phyloP scores from a whole-genome alignment of 2,113 vertebrate species.

The Neopipo cinnamomea region DNA sequence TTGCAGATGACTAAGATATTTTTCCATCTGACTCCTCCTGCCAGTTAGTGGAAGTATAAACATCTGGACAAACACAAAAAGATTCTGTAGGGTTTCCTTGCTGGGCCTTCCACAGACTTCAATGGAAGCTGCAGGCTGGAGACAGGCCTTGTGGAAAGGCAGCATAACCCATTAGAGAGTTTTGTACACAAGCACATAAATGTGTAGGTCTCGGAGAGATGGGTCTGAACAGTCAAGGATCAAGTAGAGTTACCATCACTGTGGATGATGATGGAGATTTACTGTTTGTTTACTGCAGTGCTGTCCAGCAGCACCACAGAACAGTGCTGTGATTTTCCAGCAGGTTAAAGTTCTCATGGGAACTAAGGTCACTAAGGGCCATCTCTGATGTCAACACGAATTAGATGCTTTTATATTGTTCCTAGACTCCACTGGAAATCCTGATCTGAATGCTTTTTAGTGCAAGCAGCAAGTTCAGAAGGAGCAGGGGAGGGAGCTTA shows the following conservation, averaged over 20 bases:
- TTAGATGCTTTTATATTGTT: neutral
- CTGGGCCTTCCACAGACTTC: neutral
- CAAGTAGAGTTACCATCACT: neutral
- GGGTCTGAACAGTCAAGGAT: neutral
- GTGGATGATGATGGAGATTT: neutral
- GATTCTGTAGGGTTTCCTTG: neutral
- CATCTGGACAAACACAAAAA: neutral
- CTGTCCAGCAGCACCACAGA: neutral
- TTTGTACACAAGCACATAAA: neutral
- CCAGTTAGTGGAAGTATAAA: neutral
- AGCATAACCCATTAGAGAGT: neutral
- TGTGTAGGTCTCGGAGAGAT: neutral
- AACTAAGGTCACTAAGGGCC: neutral
- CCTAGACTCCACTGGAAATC: neutral
- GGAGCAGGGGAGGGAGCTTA: neutral
- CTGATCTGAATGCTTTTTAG: neutral
- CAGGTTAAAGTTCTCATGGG: neutral
- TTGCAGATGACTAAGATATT: neutral
- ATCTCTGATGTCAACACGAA: neutral
- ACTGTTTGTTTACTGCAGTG: neutral
- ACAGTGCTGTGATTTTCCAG: neutral
- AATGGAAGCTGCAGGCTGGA: neutral
- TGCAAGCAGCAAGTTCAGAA: neutral
- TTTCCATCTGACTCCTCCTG: constrained; percentile 2
- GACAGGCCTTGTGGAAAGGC: neutral